Base-by-base conservation (phyloP, 2,113 vertebrate genomes). In the Pimephales promelas region DNA sequence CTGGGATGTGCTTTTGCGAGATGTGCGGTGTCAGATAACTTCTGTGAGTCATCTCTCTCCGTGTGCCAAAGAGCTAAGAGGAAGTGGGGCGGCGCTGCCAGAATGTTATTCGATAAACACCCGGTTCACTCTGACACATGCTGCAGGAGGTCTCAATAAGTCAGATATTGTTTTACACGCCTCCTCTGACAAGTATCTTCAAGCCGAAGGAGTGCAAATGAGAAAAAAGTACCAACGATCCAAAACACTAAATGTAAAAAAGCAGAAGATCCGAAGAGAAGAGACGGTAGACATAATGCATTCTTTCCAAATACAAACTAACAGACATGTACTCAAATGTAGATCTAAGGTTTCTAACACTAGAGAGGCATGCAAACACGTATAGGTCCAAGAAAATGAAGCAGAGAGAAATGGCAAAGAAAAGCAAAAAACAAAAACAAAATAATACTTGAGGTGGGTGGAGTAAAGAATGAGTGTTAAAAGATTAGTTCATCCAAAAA, bases 21-120 rank as follows among this genome's bases (percentile, higher is more conserved):
- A 82, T 49, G 45, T 76, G 40, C 71, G 84, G 71, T 80, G 64
- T 84, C 78, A 81, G 82, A 73, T 73, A 84, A 71, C 78, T 68
- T 77, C 28, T 81, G 61, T 76, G 82, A 84, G 70, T 81, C 82
- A 86, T 84, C 70, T 40, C 57, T 62, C 81, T 75, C 61, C 18
- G 22, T 45, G 76, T 64, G 54, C 40, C 83, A 72, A 49, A 79
- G 36, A 47, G 62, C 4, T 28, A 36, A 52, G 24, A 74, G 31
- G 31, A 59, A 62, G 56, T 28, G 45, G 64, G 56, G 26, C 49
- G 31, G 68, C 61, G 66, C 57, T 54, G 85, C 36, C 72, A 2
- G 18, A 43, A 73, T 73, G 66, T 54, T 62, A 57, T 26, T 73
- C n/a, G 8, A 31, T 59, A 28, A 59, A 54, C 71, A 68, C 10